Evolutionary conservation across 1,140 invertebrate species (phyloP).

Genomic region (Leguminivora glycinivorella): DNA sequence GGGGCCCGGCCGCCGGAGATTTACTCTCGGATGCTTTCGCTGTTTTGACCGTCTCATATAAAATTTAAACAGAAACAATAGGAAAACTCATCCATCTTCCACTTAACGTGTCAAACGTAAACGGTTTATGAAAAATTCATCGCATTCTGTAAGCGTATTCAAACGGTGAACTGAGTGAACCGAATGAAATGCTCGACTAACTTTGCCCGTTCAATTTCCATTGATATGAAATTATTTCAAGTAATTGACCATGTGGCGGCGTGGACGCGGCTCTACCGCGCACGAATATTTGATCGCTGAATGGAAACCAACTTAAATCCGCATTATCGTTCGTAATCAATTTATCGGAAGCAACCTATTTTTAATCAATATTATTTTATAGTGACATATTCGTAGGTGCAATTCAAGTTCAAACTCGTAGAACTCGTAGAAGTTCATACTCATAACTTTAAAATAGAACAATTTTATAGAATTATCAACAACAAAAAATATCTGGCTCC

Average conservation of each 20-base stretch:
- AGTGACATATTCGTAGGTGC: no score
- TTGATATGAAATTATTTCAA: slow-evolving; percentile 21
- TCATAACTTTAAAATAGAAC: no score
- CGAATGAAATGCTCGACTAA: slow-evolving; percentile 20
- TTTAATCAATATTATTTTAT: background rate
- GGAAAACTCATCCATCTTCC: slow-evolving; percentile 20
- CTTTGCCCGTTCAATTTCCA: slow-evolving; percentile 19
- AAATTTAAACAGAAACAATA: slow-evolving; percentile 28
- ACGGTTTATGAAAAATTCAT: slow-evolving; percentile 11
- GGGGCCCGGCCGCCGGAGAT: slow-evolving; percentile 40
- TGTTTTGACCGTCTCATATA: slow-evolving; percentile 24
- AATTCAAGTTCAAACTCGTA: no score
- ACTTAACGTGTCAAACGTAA: slow-evolving; percentile 23
- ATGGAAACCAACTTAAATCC: background rate
- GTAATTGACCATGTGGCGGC: slow-evolving; percentile 22
- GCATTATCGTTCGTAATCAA: background rate
- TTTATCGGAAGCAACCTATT: background rate
- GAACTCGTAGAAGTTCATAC: no score
- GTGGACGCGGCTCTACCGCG: background rate
- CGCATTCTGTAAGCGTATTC: background rate
- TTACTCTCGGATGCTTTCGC: slow-evolving; percentile 30
- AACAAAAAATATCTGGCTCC: no score
- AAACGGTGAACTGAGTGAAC: slow-evolving; percentile 12
- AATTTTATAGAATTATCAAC: no score
- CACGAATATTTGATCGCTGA: background rate